phyloP scores from a whole-genome alignment of 2,797 vertebrate species.

The Phrynocephalus forsythii region DNA sequence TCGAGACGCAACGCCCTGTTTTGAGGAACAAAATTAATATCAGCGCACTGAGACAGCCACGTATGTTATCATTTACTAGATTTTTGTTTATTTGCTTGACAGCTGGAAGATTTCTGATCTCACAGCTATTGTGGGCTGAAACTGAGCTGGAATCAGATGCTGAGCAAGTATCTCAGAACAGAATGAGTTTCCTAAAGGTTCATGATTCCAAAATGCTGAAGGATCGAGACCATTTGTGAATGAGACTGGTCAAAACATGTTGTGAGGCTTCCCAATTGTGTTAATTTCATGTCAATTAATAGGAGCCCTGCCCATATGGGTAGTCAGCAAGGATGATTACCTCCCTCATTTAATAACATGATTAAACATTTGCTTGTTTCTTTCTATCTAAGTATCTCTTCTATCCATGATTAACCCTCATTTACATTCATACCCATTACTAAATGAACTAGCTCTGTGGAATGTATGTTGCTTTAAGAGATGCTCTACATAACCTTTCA shows the following conservation, averaged over 20 bases:
- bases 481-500: slow-evolving; percentile 39
- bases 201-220: slow-evolving; percentile 12
- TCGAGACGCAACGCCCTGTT: slow-evolving; percentile 58
- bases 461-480: slow-evolving; percentile 39
- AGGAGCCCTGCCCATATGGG: not conserved
- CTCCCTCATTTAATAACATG: not conserved
- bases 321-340: not conserved
- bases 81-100: slow-evolving; percentile 74
- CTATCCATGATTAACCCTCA: slow-evolving; percentile 39
- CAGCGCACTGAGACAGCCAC: slow-evolving; percentile 67
- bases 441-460: slow-evolving; percentile 10
- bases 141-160: slow-evolving; percentile 58
- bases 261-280: slow-evolving; percentile 14
- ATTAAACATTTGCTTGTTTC: not conserved
- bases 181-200: not conserved
- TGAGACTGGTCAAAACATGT: slow-evolving; percentile 1
- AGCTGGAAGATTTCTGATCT: slow-evolving; percentile 76
- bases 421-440: slow-evolving; percentile 40
- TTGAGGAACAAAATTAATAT: slow-evolving; percentile 57
- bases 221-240: slow-evolving; percentile 1
- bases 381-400: not conserved
- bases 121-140: slow-evolving; percentile 58
- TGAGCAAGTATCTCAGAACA: not conserved
- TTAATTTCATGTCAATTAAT: not conserved
- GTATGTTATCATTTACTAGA: slow-evolving; percentile 67